Percentiles rank a stretch among this genome's conserved stretches.
These are phyloP conservation scores for Capitella teleta DNA, from an alignment of 1,140 invertebrate genomes.

Conservation along the genomic window DNA sequence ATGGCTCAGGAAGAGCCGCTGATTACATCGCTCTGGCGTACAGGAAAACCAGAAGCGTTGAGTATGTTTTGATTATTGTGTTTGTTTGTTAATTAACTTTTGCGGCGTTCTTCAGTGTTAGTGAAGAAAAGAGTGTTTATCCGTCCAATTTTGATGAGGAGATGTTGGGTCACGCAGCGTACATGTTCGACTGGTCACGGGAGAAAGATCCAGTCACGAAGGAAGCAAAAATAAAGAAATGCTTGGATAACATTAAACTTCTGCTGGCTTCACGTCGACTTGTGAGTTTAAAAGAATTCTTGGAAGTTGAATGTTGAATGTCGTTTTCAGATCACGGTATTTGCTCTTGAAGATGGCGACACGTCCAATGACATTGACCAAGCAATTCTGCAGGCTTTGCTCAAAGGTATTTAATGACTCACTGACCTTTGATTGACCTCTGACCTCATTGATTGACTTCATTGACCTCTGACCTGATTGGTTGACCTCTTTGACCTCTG, in stretches of 20 bases:
- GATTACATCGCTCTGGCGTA: constrained; percentile 37
- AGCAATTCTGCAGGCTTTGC: constrained; percentile 38
- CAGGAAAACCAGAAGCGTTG: constrained; percentile 6
- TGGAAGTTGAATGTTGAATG: no score
- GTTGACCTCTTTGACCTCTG: not conserved
- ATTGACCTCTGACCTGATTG: no score
- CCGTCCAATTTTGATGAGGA: constrained; percentile 8
- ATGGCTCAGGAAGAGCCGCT: constrained; percentile 39
- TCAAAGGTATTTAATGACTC: constrained; percentile 28
- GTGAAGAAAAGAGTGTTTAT: not conserved
- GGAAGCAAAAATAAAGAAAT: no score
- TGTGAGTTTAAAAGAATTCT: no score
- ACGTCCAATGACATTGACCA: constrained; percentile 33
- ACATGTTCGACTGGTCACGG: constrained; percentile 19
- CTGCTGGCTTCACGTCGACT: no score
- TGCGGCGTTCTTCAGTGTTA: no score
- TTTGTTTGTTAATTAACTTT: no score
- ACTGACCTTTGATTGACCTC: not conserved
- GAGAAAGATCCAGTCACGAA: constrained; percentile 5
- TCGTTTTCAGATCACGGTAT: constrained; percentile 30
- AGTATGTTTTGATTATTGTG: no score
- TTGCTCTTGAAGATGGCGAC: constrained; percentile 30
- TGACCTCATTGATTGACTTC: constrained; percentile 1
- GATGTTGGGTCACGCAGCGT: constrained; percentile 14
- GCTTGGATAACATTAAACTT: no score